These are phyloP conservation scores for Erythrolamprus reginae DNA, from an alignment of 2,113 vertebrate genomes.

Conservation along the genomic window DNA sequence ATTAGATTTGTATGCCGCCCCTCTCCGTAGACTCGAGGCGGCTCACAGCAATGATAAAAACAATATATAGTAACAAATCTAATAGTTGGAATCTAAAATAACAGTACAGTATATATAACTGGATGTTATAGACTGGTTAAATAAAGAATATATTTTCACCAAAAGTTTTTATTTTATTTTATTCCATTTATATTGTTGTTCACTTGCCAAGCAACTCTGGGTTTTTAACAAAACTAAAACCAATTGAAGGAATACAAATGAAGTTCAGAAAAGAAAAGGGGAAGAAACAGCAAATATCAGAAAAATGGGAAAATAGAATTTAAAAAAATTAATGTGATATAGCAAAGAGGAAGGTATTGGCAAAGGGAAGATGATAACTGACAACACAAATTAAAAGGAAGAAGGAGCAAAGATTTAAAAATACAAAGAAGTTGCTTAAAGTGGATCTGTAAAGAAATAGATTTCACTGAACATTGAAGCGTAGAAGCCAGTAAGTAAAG, in stretches of 20 bases:
- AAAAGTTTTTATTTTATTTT: background rate
- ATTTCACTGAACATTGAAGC: background rate
- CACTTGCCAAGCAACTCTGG: background rate
- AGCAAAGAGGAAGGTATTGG: background rate
- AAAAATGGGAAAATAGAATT: background rate
- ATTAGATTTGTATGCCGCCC: no score
- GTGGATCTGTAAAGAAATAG: background rate
- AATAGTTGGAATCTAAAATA: no score
- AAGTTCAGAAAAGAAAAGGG: background rate
- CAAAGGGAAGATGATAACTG: background rate
- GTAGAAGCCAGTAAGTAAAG: background rate
- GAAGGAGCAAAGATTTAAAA: background rate
- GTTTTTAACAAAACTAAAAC: background rate
- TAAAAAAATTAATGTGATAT: background rate
- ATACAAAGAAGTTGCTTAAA: background rate
- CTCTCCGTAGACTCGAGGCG: no score
- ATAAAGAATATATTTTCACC: background rate
- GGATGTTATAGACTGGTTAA: background rate
- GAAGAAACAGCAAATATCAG: background rate
- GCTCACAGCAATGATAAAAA: no score
- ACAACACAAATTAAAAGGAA: background rate
- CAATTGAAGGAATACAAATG: background rate
- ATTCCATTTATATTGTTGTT: background rate
- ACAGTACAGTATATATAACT: no score
- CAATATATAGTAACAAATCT: no score